Base-by-base conservation (phyloP, 37 sponge, comb jelly and placozoan species). In the Axinella damicornis region DNA sequence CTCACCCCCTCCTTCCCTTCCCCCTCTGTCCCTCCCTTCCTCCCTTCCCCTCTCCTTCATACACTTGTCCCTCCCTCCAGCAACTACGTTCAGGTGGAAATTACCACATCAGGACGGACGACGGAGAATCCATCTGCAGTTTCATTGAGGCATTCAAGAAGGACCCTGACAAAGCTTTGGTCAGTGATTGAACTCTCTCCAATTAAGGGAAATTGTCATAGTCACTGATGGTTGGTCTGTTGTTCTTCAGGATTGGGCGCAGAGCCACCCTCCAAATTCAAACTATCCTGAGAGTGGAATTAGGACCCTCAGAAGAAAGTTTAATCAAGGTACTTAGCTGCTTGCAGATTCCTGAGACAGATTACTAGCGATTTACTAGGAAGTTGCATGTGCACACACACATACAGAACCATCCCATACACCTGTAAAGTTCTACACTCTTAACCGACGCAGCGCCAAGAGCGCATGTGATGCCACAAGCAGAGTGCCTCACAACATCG, bases 71-170 rank as follows among this genome's bases (percentile, higher is more conserved):
- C 9, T 46, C 9, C 36, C 37, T 60, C 21, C 56, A 89, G 89
- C 79, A 76, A 69, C 40, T 83, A 0, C 31, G 70, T 32, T 30
- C 53, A 0, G 59, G 65, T 12, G 46, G 33, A 46, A 64, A 71
- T 32, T 83, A 83, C 65, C 56, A 46, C 27, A 36, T 89, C 1
- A 59, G 89, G 14, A 89, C 84, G 18, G 84, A 89, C 57, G 89
- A 89, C 53, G 89, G 89, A 5, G 77, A 76, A 24, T 21, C 72
- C 17, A 77, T 89, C 52, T 81, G 89, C 46, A 52, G n/a, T 19
- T 89, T 77, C 71, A 83, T 89, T 62, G 89, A 89, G 5, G 53
- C 63, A 32, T 89, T 89, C 65, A 60, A 64, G 37, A 89, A 89
- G 34, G 37, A 89, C 53, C 89, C 89, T 22, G 89, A 89, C n/a